Base-by-base conservation (phyloP, 1,140 invertebrate genomes). In the Cydia fagiglandana region DNA sequence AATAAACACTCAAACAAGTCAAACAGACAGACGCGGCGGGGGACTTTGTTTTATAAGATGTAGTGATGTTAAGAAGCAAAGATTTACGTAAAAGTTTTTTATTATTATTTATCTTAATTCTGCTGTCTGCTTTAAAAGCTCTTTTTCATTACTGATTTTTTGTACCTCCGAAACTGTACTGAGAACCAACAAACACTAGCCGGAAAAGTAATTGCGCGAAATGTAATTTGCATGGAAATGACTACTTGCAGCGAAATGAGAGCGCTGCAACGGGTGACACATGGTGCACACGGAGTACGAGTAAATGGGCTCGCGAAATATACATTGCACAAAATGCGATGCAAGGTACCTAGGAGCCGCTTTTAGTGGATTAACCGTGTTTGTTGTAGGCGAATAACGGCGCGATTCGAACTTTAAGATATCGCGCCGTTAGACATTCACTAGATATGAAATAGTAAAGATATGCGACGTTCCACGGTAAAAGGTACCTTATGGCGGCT, bases 201-300 rank as follows among this genome's bases (percentile, higher is more conserved):
- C n/a, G 20, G 17, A 7, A 61, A 56, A 20, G 56, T 61, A 17
- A 24, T 61, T 61, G 9, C 53, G 7, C 9, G 56, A 61, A 61
- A 61, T 56, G 15, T 56, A 56, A 56, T 61, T 61, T 61, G 56
- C 56, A 61, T 61, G 20, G 17, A 61, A 70, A 34, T 45, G 66
- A 38, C 34, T 70, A 7, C 34, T 41, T 70, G 66, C 34, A 70
- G 34, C 4, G 12, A 30, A 70, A 41, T 64, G 34, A 10, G 34
- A 41, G n/a, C n/a, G 64, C 66, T 20, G 66, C 45, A 15, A 70
- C 34, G 6, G 66, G 30, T 45, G 66, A 70, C 66, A 70, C 66
- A 70, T 70, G 66, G 66, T 24, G 66, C n/a, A 41, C 66, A 45
- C 66, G n/a, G 28, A 30, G 64, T n/a, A n/a, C 7, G 28, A 30